Evolutionary conservation across 2,888 invertebrate genomes (phyloP), one percentile per base, ranked within the genome.

Genomic region (Phyllotreta cruciferae): DNA sequence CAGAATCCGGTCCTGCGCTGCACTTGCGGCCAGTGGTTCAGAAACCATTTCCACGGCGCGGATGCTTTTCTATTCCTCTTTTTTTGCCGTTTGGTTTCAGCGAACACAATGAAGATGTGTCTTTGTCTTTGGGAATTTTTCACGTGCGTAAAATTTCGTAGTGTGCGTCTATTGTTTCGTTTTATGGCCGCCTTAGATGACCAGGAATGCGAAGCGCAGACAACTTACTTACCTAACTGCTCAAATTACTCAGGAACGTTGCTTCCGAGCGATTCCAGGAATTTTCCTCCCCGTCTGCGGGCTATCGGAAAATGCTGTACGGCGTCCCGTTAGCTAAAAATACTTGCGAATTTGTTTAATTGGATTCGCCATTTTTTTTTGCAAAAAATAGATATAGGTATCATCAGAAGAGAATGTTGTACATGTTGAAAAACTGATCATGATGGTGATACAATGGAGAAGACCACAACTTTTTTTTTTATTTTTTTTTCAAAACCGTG

Each of bases 61-160:
- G 53, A 45, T 42, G 11, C 24, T 24, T 24, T 24, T 24, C 24
- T 24, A 24, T 50, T 7, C 8, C 14, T 44, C 53, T 61, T 64
- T 54, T 50, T 53, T 61, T 34, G 49, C 36, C 44, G 14, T 49
- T 56, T 42, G n/a, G 9, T 63, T 57, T 54, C 57, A 54, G 14
- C 56, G 64, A 61, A 57, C 49, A 64, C 61, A 61, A 60, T 64
- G 60, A 64, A 64, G 64, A 64, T 64, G 53, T 64, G 64, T 64
- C 61, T 64, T 64, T 57, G 64, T 64, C 64, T 60, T 57, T 49
- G 60, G 47, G 37, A 64, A 64, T 64, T 64, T 64, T 61, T 64
- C 54, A 57, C 64, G 64, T 64, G 61, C 64, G 57, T 64, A 61
- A 61, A 64, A 64, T 61, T 64, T 64, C 56, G 61, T 61, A 57